A percentile compares a stretch with the other conserved stretches of the same genome.
These are phyloP conservation scores for Bicyclus anynana DNA, from an alignment of 1,140 invertebrate genomes.

Conservation along the genomic window DNA sequence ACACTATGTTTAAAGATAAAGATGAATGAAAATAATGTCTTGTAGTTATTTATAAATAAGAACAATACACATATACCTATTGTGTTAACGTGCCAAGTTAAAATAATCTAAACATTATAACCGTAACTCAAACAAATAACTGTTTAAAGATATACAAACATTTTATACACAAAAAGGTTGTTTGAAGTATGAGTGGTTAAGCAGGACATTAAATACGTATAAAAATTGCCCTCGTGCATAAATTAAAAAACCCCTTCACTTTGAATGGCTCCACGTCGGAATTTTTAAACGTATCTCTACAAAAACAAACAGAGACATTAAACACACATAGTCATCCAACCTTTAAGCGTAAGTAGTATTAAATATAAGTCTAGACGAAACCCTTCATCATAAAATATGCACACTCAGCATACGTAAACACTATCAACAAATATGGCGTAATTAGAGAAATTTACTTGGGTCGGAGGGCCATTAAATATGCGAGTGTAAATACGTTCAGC, in stretches of 20 bases:
- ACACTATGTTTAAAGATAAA: no score
- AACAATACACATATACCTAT: no score
- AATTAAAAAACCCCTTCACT: not conserved
- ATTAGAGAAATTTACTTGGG: conserved; percentile 31
- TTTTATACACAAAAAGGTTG: no score
- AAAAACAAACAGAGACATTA: not conserved
- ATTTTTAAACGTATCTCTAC: not conserved
- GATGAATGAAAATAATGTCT: no score
- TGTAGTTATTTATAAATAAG: no score
- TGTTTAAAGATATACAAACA: no score
- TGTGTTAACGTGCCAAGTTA: no score
- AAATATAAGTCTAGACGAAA: conserved; percentile 17
- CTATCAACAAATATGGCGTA: conserved; percentile 33
- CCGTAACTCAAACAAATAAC: no score
- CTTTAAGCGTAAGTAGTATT: not conserved
- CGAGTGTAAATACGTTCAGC: not conserved
- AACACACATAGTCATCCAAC: not conserved
- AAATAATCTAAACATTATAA: no score
- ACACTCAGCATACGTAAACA: conserved; percentile 28
- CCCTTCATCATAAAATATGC: conserved; percentile 25
- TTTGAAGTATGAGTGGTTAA: no score
- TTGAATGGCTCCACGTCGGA: not conserved
- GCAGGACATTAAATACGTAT: no score
- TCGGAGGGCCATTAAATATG: conserved; percentile 22
- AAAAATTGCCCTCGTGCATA: not conserved